Evolutionary conservation across 2,797 vertebrate species (phyloP), one percentile per base, ranked within the genome.

Genomic region (Amblyopsis hoosieri): DNA sequence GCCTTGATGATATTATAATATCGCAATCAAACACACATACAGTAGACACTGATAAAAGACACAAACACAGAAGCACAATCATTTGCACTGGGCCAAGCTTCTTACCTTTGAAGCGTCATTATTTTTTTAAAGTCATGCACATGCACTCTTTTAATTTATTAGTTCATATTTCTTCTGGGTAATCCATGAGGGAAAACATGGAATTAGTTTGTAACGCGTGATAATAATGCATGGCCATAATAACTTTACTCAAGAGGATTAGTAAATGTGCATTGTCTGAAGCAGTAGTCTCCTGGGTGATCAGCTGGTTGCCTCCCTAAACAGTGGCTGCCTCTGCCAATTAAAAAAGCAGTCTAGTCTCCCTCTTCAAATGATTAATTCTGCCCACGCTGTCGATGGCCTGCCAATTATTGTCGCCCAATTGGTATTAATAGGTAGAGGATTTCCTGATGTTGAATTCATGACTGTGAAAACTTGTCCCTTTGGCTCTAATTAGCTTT

Each of bases 201-300:
- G 91, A 90, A 90, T 92, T 92, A 92, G 91, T 91, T 92, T 89
- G 89, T 90, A 90, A 92, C 90, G 90, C 86, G 69, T 84, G 88
- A 92, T 92, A 91, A 91, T 93, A 92, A 93, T 90, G 89, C 89
- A 87, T 82, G 88, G 88, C 90, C 88, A 87, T 92, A 89, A 91
- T 90, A 90, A 90, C 88, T 89, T 78, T 85, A 90, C 87, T 90
- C 88, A 83, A 85, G 90, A 92, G 92, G 92, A 92, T 93, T 92
- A 92, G 90, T 80, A 85, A 90, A 87, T 86, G 87, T 88, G 91
- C 86, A 89, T 92, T 93, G 91, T 93, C 84, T 90, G 88, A 90
- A 90, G 90, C 87, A 74, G 82, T 71, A 59, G 85, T 89, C 89
- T 84, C 90, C 74, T 68, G 80, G 90, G 88, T 87, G 85, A 90